Evolutionary conservation across 2,113 vertebrate genomes (phyloP).

Genomic region (Mesembrinibis cayennensis): DNA sequence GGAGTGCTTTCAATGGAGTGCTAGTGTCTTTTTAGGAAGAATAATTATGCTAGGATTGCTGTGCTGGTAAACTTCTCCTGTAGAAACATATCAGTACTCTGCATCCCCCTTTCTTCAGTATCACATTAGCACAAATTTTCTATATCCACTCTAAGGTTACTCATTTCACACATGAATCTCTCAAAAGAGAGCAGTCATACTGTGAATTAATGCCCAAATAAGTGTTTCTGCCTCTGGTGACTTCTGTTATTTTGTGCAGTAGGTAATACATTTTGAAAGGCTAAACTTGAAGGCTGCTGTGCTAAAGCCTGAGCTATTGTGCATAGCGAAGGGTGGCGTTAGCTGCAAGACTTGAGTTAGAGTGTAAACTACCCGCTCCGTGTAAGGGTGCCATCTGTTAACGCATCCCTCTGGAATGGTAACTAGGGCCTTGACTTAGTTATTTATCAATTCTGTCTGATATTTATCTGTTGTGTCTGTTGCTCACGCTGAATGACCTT

Average conservation of each 20-base stretch:
- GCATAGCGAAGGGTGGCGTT: neutral
- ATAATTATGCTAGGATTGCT: neutral
- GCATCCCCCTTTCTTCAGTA: neutral
- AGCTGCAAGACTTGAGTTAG: neutral
- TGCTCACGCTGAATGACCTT: neutral
- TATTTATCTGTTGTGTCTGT: neutral
- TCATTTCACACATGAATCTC: neutral
- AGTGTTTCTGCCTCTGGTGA: neutral
- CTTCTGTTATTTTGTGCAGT: neutral
- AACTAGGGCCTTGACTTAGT: neutral
- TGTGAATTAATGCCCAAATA: neutral
- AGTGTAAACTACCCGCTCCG: neutral
- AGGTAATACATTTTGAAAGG: neutral
- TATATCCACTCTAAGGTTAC: fast-evolving
- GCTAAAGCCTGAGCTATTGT: neutral
- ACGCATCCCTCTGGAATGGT: neutral
- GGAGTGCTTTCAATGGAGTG: neutral
- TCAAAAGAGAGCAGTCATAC: fast-evolving
- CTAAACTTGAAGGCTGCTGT: neutral
- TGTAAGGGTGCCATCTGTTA: neutral
- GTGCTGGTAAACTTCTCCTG: neutral
- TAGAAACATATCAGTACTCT: neutral
- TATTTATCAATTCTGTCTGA: neutral
- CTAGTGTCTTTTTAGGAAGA: neutral
- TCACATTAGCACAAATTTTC: neutral